Evolutionary conservation across 2,797 vertebrate genomes (phyloP).

Genomic region (Aphelocoma californica): DNA sequence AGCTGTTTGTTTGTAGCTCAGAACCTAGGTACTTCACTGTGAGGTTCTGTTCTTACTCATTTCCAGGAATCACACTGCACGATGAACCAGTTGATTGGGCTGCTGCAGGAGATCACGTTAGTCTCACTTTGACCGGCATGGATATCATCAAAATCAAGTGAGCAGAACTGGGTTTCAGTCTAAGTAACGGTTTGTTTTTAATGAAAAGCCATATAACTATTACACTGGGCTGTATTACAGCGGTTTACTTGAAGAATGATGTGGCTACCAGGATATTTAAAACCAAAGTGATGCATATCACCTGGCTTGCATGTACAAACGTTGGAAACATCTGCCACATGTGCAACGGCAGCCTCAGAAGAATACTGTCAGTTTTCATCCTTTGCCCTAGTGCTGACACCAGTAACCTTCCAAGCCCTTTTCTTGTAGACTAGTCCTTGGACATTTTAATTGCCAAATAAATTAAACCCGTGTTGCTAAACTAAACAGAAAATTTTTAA

Average conservation of each 20-base stretch:
- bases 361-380: background rate
- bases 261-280: conserved; percentile 68
- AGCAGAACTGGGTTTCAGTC: conserved; percentile 71
- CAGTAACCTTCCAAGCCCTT: background rate
- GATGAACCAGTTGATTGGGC: conserved; percentile 96
- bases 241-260: conserved; percentile 63
- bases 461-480: background rate
- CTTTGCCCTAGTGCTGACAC: background rate
- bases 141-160: conserved; percentile 99
- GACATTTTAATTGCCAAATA: background rate
- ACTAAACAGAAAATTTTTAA: background rate
- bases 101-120: conserved; percentile 95
- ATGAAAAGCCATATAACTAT: conserved; percentile 36
- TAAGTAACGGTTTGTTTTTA: conserved; percentile 67
- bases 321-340: conserved; percentile 61
- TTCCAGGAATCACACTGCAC: conserved; percentile 92
- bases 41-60: conserved; percentile 82
- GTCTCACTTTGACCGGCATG: conserved; percentile 96
- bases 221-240: conserved; percentile 14
- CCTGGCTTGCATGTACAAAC: conserved; percentile 37
- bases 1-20: conserved; percentile 72
- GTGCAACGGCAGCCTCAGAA: conserved; percentile 56
- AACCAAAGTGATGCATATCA: conserved; percentile 51
- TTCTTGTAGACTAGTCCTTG: background rate
- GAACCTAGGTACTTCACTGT: conserved; percentile 74